phyloP scores from a whole-genome alignment of 2,888 invertebrate species.

The Trachelus iudaicus region DNA sequence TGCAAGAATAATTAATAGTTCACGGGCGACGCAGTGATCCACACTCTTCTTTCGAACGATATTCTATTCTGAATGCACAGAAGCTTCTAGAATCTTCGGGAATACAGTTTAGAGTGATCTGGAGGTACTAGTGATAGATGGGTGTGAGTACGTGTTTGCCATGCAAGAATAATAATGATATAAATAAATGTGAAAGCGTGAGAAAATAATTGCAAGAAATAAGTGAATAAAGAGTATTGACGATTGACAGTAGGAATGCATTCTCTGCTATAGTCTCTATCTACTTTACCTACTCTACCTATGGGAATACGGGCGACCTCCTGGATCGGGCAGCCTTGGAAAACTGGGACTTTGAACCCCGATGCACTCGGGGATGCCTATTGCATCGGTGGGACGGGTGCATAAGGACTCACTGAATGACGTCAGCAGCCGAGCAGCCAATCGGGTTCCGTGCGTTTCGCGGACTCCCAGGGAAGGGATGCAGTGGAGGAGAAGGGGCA shows the following conservation, averaged over 20 bases:
- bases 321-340: slow-evolving; percentile 59
- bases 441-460: slow-evolving; percentile 50
- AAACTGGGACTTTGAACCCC: slow-evolving; percentile 64
- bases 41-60: too few relatives aligned
- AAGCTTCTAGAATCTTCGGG: too few relatives aligned
- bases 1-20: too few relatives aligned
- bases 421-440: slow-evolving; percentile 57
- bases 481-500: neutral
- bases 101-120: too few relatives aligned
- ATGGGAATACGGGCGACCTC: slow-evolving; percentile 47
- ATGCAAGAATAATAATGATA: too few relatives aligned
- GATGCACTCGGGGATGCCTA: slow-evolving; percentile 53
- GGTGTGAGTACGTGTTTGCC: too few relatives aligned
- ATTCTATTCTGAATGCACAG: too few relatives aligned
- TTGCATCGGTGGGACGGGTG: slow-evolving; percentile 33
- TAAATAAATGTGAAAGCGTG: too few relatives aligned
- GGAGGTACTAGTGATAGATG: too few relatives aligned
- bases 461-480: slow-evolving; percentile 42
- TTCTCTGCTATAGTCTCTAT: neutral
- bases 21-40: too few relatives aligned
- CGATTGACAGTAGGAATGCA: neutral
- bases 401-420: slow-evolving; percentile 47
- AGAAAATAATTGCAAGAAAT: too few relatives aligned
- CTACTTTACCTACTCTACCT: slow-evolving; percentile 1
- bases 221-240: too few relatives aligned